Evolutionary conservation across 2,797 vertebrate species (phyloP), one percentile per base, ranked within the genome.

Genomic region (Melanotaenia boesemani): DNA sequence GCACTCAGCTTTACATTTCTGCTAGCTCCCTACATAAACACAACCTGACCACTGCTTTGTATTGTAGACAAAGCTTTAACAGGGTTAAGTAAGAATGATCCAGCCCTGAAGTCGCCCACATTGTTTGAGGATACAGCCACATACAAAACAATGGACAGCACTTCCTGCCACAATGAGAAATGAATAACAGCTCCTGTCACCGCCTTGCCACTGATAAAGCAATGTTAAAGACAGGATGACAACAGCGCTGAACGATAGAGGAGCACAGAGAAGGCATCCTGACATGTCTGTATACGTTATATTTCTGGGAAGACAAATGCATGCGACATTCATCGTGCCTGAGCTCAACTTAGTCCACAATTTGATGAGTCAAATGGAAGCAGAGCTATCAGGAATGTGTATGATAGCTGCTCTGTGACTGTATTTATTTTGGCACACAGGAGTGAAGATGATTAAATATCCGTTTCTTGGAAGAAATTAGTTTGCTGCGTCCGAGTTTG

Each of bases 111-210:
- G 71, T 48, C 34, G 6, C 57, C 48, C 36, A 37, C 50, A 76
- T 81, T 80, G 83, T 89, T 74, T 75, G 48, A 76, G 58, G 28
- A 63, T 16, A 56, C 67, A 81, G 72, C 34, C 69, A 52, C 60
- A 68, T 67, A 70, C 44, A 30, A 62, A 82, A 80, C 78, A 82
- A 77, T 67, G 46, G 74, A 44, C 64, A 26, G 63, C 18, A 34
- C 77, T 85, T 90, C 84, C 87, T 85, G 76, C 68, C 67, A 81
- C 85, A 67, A 55, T 61, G 77, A 79, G 60, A 52, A 85, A 84
- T 77, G 67, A 82, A 57, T 39, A 85, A 59, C 37, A 1, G 37
- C 69, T 78, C 58, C 39, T 72, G 76, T 80, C 76, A 74, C 13
- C 32, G 83, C 77, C 77, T 83, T 60, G 58, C 60, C 34, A 9